phyloP scores from a whole-genome alignment of 2,113 vertebrate genomes.

The Ceyx cyanopectus region DNA sequence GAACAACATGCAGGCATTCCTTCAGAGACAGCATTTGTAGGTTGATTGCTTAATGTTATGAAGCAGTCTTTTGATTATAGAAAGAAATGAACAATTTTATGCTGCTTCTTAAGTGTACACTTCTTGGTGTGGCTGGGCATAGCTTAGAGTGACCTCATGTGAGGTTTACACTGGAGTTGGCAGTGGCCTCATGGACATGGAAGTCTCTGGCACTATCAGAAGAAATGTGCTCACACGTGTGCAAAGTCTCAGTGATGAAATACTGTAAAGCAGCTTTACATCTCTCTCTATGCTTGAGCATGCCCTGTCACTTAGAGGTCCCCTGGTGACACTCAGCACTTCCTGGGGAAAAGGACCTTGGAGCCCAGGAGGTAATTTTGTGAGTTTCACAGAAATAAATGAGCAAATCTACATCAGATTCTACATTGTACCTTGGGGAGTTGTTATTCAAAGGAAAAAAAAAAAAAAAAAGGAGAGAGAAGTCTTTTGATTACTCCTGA shows the following conservation, averaged over 20 bases:
- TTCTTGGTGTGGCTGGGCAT: neutral
- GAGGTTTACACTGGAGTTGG: neutral
- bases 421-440: neutral
- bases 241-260: neutral
- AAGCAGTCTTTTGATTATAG: neutral
- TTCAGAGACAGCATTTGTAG: neutral
- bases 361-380: neutral
- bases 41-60: neutral
- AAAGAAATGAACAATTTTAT: constrained; percentile 3
- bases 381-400: neutral
- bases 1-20: neutral
- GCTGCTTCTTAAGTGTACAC: neutral
- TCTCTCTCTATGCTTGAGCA: neutral
- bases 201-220: neutral
- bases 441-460: neutral
- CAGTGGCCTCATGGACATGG: fast-evolving
- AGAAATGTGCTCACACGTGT: fast-evolving
- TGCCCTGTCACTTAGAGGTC: neutral
- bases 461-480: neutral
- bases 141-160: neutral
- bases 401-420: neutral
- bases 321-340: neutral
- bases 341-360: neutral
- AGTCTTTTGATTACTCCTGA: neutral
- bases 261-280: neutral